Conservation (phyloP, 2,113 vertebrate species). For the Gopherus evgoodei region DNA sequence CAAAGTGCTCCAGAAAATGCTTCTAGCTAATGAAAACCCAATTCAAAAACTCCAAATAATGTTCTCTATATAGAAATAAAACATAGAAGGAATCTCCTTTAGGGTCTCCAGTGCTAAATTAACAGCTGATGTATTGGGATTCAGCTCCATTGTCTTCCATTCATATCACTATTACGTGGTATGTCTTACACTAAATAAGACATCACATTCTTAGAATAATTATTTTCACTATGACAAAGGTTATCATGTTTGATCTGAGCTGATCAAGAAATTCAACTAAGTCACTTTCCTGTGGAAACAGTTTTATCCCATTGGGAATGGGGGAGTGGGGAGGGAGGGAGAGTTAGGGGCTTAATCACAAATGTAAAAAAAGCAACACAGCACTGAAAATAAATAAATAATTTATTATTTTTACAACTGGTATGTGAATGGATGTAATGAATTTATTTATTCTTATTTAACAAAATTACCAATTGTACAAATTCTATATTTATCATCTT, state of each 20-base stretch:
- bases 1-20: neutral
- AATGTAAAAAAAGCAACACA: slow-evolving; percentile 80
- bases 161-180: neutral
- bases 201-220: neutral
- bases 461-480: slow-evolving; percentile 87
- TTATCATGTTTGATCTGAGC: neutral
- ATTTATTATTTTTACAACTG: slow-evolving; percentile 99
- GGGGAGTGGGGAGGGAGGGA: slow-evolving; percentile 64
- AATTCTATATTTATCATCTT: slow-evolving; percentile 81
- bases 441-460: slow-evolving; percentile 99
- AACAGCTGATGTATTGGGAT: neutral
- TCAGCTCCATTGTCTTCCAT: neutral
- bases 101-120: neutral
- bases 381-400: slow-evolving; percentile 97
- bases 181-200: neutral
- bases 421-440: slow-evolving; percentile 93
- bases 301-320: slow-evolving; percentile 72
- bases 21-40: neutral
- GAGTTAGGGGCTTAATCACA: slow-evolving; percentile 70
- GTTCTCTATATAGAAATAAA: neutral
- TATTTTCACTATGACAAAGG: neutral
- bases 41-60: neutral
- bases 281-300: slow-evolving; percentile 80
- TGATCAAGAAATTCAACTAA: slow-evolving; percentile 24
- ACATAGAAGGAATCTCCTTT: neutral